phyloP scores from a whole-genome alignment of 2,113 vertebrate species.

The Anas platyrhynchos region DNA sequence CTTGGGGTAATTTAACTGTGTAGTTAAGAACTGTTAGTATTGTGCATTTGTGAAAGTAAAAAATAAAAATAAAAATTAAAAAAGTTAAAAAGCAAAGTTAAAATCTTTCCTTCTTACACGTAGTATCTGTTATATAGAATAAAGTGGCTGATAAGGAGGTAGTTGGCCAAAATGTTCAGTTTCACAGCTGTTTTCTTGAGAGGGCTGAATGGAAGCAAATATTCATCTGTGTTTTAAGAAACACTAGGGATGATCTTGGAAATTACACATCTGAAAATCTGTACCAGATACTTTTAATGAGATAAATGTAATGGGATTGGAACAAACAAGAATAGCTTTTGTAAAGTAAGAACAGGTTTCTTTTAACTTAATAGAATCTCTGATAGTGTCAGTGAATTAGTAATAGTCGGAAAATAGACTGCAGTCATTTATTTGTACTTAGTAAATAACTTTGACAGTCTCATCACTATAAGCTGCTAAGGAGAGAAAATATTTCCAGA shows the following conservation, averaged over 20 bases:
- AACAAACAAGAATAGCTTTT: background rate
- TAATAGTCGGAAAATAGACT: background rate
- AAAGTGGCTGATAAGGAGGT: background rate
- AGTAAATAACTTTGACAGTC: background rate
- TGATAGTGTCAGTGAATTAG: background rate
- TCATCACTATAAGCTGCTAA: background rate
- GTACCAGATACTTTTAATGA: constrained; percentile 14
- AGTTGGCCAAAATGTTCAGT: background rate
- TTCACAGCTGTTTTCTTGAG: background rate
- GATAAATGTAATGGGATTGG: background rate
- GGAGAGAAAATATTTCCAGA: background rate
- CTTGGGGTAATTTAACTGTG: background rate
- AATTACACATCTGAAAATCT: constrained; percentile 4
- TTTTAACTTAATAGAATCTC: constrained; percentile 2
- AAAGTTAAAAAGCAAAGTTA: background rate
- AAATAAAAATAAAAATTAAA: too few species aligned
- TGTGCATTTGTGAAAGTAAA: background rate
- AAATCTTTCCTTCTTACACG: background rate
- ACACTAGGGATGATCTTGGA: background rate
- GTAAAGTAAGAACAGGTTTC: background rate
- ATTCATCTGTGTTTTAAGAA: constrained; percentile 23
- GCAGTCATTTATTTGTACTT: background rate
- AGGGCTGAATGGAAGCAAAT: background rate
- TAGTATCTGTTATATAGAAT: background rate
- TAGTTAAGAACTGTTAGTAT: background rate